These are phyloP conservation scores for Rana temporaria DNA, from an alignment of 2,113 vertebrate genomes.

Conservation along the genomic window DNA sequence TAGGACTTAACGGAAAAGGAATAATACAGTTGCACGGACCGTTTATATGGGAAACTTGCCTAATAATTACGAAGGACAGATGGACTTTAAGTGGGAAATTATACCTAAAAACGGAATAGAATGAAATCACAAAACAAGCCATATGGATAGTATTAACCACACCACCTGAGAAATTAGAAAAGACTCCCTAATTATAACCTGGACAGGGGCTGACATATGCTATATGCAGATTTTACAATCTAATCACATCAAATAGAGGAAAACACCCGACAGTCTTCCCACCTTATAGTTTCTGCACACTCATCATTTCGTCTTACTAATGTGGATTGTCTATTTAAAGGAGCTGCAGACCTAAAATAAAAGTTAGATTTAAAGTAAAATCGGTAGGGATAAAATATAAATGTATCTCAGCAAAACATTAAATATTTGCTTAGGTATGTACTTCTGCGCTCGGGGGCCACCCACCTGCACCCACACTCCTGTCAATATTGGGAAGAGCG, in stretches of 20 bases:
- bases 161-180: conserved; percentile 17
- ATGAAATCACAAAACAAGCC: conserved; percentile 31
- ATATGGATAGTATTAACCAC: conserved; percentile 16
- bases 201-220: conserved; percentile 7
- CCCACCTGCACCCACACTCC: no score
- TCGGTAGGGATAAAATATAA: no score
- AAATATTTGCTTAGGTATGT: no score
- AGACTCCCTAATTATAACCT: conserved; percentile 38
- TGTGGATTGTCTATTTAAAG: no score
- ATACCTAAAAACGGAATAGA: conserved; percentile 23
- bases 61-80: conserved; percentile 31
- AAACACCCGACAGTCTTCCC: no score
- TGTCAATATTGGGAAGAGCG: no score
- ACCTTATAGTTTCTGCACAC: no score
- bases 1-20: background rate
- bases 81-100: conserved; percentile 43
- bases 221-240: background rate
- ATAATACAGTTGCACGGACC: background rate
- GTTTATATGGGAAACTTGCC: background rate
- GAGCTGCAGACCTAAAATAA: no score
- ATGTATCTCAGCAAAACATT: no score
- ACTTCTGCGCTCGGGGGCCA: no score
- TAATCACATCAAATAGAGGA: background rate
- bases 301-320: no score
- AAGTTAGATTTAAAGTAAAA: no score